Evolutionary conservation across 1,140 invertebrate species (phyloP).

Genomic region (Cotesia glomerata): DNA sequence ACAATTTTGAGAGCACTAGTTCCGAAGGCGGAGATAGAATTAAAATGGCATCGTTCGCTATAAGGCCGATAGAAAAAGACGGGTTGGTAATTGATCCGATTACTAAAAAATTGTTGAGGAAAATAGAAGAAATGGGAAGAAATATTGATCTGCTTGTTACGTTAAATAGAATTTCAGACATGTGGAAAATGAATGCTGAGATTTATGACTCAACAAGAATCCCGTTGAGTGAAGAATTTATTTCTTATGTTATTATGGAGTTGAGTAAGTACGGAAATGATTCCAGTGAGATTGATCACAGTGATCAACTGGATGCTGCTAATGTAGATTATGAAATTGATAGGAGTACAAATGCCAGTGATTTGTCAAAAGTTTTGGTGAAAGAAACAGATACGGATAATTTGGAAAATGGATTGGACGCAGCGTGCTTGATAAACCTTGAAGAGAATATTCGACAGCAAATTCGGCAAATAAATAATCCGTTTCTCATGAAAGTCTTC

Average conservation of each 20-base stretch:
- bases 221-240: slow-evolving; percentile 52
- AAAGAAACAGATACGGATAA: slow-evolving; percentile 12
- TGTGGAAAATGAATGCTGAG: slow-evolving; percentile 48
- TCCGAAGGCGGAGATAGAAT: background rate
- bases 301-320: background rate
- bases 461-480: slow-evolving; percentile 52
- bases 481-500: slow-evolving; percentile 58
- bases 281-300: slow-evolving; percentile 33
- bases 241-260: slow-evolving; percentile 46
- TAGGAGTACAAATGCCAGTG: background rate
- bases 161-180: slow-evolving; percentile 54
- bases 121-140: slow-evolving; percentile 56
- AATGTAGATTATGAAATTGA: slow-evolving; percentile 19
- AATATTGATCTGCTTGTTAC: slow-evolving; percentile 58
- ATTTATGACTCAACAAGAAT: slow-evolving; percentile 34
- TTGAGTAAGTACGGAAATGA: slow-evolving; percentile 44
- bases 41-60: slow-evolving; percentile 43
- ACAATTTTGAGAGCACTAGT: background rate
- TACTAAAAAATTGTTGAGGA: slow-evolving; percentile 52
- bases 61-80: slow-evolving; percentile 42
- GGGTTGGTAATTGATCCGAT: slow-evolving; percentile 46
- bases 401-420: background rate
- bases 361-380: background rate
- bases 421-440: slow-evolving; percentile 30
- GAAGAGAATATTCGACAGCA: slow-evolving; percentile 49